These are phyloP conservation scores for Cylindroiulus punctatus DNA, from an alignment of 2,888 invertebrate genomes.

Conservation along the genomic window DNA sequence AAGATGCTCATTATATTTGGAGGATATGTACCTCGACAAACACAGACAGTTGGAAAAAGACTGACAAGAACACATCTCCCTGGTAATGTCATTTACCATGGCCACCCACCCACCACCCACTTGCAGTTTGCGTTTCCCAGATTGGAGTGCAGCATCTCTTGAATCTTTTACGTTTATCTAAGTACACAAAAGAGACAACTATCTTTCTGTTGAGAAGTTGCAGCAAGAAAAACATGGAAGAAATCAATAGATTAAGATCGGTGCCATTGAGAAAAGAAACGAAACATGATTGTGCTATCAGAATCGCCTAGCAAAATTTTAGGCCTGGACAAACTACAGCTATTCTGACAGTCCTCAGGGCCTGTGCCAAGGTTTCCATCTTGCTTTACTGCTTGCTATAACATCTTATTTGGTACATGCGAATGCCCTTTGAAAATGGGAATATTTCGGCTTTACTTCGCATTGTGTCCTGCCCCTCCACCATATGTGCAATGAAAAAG, in stretches of 20 bases:
- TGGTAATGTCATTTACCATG: constrained; percentile 21
- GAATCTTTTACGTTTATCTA: constrained; percentile 39
- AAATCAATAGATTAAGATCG: constrained; percentile 48
- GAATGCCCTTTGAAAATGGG: no score
- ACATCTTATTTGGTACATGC: no score
- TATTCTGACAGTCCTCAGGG: neutral
- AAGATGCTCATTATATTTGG: constrained; percentile 21
- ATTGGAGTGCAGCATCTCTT: neutral
- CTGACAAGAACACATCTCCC: constrained; percentile 25
- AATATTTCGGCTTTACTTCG: no score
- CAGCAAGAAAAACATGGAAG: neutral
- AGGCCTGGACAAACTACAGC: neutral
- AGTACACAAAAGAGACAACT: constrained; percentile 42
- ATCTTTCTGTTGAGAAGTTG: neutral
- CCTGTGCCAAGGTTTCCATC: neutral
- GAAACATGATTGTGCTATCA: constrained; percentile 16
- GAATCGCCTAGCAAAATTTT: neutral
- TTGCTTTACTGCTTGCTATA: neutral
- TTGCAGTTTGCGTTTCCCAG: neutral
- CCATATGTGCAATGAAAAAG: no score
- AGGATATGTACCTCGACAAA: constrained; percentile 12
- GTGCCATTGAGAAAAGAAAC: constrained; percentile 4
- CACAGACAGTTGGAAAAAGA: neutral
- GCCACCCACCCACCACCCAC: neutral
- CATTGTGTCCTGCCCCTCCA: no score